Base-by-base conservation (phyloP, 2,888 invertebrate genomes). In the Octonoba sinensis region DNA sequence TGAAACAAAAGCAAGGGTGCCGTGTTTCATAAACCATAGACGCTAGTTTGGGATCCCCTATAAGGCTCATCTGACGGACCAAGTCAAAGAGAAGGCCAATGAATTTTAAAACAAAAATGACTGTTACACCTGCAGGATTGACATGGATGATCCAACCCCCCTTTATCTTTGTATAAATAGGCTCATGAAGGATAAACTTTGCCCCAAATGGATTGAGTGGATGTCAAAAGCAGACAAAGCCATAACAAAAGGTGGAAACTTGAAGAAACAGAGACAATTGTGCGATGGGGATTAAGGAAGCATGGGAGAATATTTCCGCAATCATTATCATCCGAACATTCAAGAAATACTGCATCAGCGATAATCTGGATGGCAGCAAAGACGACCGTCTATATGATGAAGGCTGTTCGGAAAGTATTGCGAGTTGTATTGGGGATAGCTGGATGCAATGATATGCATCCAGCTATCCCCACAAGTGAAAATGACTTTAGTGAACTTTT, bases 281-380 rank as follows among this genome's bases (percentile, higher is more conserved):
- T 15, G 1, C 8, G 24, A 24, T 59, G 11, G 59, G 59, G n/a
- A n/a, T 3, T 1, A 59, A 59, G 24, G 22, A 59, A 15, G 59
- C 24, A 13, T 59, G 20, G 59, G 6, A 15, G 13, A 13, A 18
- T 0, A 18, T 59, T 13, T 12, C 22, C 4, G 20, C 24, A 24
- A 4, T 13, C 20, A 1, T 59, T 22, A 59, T 11, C 11, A 12
- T 59, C 16, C 22, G 11, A 27, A 15, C 62, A n/a, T 62, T 15
- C n/a, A 62, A 36, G n/a, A 62, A 62, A 36, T 27, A 18, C 27
- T 59, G 22, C 20, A 59, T 59, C 59, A 24, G 59, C 24, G 24
- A 59, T 54, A n/a, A 8, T n/a, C 15, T 12, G 54, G 12, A 54
- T 16, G n/a, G 54, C 11, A 54, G 54, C n/a, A 12, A 11, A 16